A percentile compares a stretch with the other conserved stretches of the same genome.
Evolutionary conservation across 2,888 invertebrate species (phyloP).

Genomic region (Ceramica pisi): DNA sequence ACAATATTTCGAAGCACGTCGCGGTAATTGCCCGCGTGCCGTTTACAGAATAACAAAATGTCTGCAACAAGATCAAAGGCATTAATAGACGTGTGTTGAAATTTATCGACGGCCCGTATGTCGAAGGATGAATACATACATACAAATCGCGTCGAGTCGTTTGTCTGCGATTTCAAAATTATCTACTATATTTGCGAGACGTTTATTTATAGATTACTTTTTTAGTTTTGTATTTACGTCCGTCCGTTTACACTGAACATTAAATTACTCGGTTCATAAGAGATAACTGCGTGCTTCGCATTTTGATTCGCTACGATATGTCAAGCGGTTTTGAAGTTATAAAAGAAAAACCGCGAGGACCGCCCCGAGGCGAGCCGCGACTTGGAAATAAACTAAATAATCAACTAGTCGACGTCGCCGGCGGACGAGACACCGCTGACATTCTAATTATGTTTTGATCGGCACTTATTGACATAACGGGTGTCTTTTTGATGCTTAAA

Average conservation of each 20-base stretch:
- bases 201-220: conserved; percentile 60
- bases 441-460: conserved; percentile 77
- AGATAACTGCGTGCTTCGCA: conserved; percentile 65
- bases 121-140: conserved; percentile 82
- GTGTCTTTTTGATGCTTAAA: conserved; percentile 65
- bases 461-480: conserved; percentile 74
- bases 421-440: conserved; percentile 72
- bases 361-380: conserved; percentile 51
- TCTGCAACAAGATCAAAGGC: conserved; percentile 88
- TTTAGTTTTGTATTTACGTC: conserved; percentile 59
- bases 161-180: conserved; percentile 63
- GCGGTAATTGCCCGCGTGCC: conserved; percentile 84
- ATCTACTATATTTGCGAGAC: conserved; percentile 63
- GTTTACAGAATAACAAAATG: conserved; percentile 87
- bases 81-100: conserved; percentile 87
- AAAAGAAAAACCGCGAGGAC: conserved; percentile 63
- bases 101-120: conserved; percentile 85
- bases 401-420: conserved; percentile 67
- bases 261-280: conserved; percentile 64
- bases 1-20: conserved; percentile 86
- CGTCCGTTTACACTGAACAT: conserved; percentile 51
- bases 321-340: conserved; percentile 59
- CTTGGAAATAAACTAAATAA: conserved; percentile 78
- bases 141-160: conserved; percentile 71
- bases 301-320: conserved; percentile 63